Conservation (phyloP, 2,888 invertebrate genomes). For the Frankliniella fusca region DNA sequence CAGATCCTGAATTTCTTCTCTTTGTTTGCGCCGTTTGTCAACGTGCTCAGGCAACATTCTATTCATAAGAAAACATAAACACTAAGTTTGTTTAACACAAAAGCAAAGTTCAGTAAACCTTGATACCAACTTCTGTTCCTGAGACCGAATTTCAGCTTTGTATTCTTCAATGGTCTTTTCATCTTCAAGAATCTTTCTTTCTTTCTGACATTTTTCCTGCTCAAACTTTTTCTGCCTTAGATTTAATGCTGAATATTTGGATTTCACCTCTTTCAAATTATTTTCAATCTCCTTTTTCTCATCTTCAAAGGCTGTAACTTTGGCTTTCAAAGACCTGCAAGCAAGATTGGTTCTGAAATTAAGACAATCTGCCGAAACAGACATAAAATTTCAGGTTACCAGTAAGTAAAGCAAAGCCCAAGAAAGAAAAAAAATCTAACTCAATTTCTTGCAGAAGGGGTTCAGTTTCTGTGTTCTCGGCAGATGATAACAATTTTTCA, state of each 20-base stretch:
- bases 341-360: neutral
- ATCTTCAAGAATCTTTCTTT: neutral
- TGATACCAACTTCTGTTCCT: neutral
- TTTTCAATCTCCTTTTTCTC: slow-evolving; percentile 27
- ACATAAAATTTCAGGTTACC: neutral
- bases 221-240: neutral
- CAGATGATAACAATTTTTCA: neutral
- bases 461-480: neutral
- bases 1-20: slow-evolving; percentile 28
- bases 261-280: slow-evolving; percentile 27
- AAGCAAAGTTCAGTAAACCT: neutral
- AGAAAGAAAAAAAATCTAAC: neutral
- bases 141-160: neutral
- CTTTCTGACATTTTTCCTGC: neutral
- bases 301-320: neutral
- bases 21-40: slow-evolving; percentile 12
- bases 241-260: neutral
- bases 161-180: neutral
- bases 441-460: slow-evolving; percentile 4
- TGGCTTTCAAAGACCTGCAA: neutral
- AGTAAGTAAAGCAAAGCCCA: neutral
- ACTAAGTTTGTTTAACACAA: neutral
- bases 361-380: neutral
- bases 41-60: slow-evolving; percentile 1
- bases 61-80: neutral